phyloP scores from a whole-genome alignment of 2,888 invertebrate species.

The Prenolepis imparis region DNA sequence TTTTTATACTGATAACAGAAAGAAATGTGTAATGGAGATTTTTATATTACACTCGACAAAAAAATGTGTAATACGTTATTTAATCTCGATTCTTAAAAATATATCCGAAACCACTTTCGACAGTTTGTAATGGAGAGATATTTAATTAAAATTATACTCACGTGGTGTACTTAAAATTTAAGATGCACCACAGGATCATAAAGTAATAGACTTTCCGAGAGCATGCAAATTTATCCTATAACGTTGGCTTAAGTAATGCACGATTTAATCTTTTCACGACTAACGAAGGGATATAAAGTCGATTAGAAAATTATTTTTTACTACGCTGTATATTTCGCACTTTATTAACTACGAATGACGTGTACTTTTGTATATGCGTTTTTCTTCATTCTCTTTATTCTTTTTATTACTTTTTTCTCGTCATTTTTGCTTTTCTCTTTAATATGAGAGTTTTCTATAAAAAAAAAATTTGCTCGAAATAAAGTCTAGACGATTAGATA shows the following conservation, averaged over 20 bases:
- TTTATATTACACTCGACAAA: background rate
- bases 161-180: constrained; percentile 35
- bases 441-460: background rate
- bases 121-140: background rate
- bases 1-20: background rate
- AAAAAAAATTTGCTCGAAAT: background rate
- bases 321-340: background rate
- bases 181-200: constrained; percentile 40
- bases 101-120: background rate
- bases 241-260: constrained; percentile 47
- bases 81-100: background rate
- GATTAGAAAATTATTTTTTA: constrained; percentile 48
- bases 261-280: constrained; percentile 38
- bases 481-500: background rate
- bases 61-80: background rate
- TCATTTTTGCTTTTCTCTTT: background rate
- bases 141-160: constrained; percentile 46
- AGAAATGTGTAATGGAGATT: background rate
- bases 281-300: constrained; percentile 28
- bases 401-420: background rate
- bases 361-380: background rate
- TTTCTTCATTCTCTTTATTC: background rate
- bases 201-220: constrained; percentile 48
- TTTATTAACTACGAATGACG: background rate
- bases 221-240: constrained; percentile 50